Percentiles rank a stretch among this genome's conserved stretches.
Conservation (phyloP, 1,140 invertebrate genomes). For the Papilio aristodemus region DNA sequence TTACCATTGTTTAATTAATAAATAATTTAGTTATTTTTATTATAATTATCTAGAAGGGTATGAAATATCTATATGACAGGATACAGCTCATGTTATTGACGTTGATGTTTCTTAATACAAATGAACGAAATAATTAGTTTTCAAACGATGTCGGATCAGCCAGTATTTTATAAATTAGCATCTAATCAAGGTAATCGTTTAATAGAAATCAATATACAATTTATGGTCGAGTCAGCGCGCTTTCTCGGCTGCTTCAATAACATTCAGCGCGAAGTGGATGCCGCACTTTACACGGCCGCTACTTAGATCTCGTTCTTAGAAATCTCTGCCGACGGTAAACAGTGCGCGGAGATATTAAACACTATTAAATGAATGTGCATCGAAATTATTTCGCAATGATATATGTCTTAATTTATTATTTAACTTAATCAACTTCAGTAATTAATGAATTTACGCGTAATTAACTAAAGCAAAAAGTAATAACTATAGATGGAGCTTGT, state of each 20-base stretch:
- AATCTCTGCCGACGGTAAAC: conserved; percentile 35
- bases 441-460: background rate
- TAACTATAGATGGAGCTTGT: background rate
- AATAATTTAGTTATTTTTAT: no score
- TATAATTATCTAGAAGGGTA: no score
- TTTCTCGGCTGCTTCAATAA: conserved; percentile 67
- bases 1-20: no score
- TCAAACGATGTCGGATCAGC: background rate
- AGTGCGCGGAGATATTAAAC: conserved; percentile 18
- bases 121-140: background rate
- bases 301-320: conserved; percentile 44
- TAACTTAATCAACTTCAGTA: background rate
- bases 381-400: background rate
- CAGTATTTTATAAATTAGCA: conserved; percentile 70
- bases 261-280: conserved; percentile 47
- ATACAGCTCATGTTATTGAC: background rate
- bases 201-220: conserved; percentile 59
- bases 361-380: conserved; percentile 17
- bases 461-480: background rate
- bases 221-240: conserved; percentile 54
- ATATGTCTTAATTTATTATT: background rate
- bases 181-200: conserved; percentile 72
- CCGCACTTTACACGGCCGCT: conserved; percentile 49
- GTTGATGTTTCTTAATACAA: background rate
- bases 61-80: no score